A percentile compares a stretch with the other conserved stretches of the same genome.
phyloP scores from a whole-genome alignment of 2,113 vertebrate genomes.

The Nesogale talazaci region DNA sequence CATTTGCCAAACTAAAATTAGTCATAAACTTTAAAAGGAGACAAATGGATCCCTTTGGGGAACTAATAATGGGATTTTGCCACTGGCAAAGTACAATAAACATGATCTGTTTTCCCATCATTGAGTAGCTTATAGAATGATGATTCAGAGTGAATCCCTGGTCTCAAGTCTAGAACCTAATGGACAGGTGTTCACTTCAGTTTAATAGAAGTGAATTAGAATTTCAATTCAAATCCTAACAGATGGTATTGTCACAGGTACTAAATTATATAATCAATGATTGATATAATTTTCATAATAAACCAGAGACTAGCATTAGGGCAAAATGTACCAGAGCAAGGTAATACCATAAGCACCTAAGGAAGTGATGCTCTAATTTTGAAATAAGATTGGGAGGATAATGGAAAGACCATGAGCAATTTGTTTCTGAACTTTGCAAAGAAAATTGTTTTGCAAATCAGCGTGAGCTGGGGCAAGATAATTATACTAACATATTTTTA shows the following conservation, averaged over 20 bases:
- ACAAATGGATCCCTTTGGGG: background rate
- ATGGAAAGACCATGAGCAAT: background rate
- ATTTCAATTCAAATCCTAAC: constrained; percentile 65
- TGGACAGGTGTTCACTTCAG: constrained; percentile 54
- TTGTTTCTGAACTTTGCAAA: constrained; percentile 49
- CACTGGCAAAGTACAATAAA: constrained; percentile 37
- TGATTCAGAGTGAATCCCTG: constrained; percentile 49
- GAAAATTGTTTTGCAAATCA: constrained; percentile 47
- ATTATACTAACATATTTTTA: constrained; percentile 44
- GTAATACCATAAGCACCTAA: constrained; percentile 18
- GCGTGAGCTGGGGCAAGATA: constrained; percentile 15
- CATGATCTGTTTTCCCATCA: constrained; percentile 15
- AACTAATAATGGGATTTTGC: constrained; percentile 29
- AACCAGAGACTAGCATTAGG: constrained; percentile 40
- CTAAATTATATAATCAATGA: constrained; percentile 51
- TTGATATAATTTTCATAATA: constrained; percentile 63
- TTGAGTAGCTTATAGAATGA: constrained; percentile 3
- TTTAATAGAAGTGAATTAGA: constrained; percentile 46
- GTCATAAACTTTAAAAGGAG: constrained; percentile 4
- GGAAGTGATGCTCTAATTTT: constrained; percentile 46
- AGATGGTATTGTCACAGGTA: constrained; percentile 66
- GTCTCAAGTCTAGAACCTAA: constrained; percentile 60
- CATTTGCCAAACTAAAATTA: constrained; percentile 28
- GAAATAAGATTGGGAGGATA: constrained; percentile 45
- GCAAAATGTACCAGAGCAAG: constrained; percentile 22